Base-by-base conservation (phyloP, 2,113 vertebrate genomes). In the Lepidothrix coronata region DNA sequence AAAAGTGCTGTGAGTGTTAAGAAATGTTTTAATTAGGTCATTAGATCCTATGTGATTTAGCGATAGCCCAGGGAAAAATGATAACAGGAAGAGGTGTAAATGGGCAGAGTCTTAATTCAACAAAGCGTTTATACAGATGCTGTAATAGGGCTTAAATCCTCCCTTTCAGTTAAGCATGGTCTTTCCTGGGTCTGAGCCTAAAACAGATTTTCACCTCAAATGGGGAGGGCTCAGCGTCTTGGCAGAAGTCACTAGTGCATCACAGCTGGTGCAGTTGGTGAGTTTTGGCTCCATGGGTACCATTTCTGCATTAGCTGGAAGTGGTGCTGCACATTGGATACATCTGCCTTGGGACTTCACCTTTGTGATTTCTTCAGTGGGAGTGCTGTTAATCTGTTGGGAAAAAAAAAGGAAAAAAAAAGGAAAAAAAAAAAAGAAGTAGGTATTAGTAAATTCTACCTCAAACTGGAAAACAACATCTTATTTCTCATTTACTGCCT, bases 1-100 rank as follows among this genome's bases (percentile, higher is more conserved):
- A 76, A 57, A 89, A 94, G 75, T 54, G 62, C 79, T 39, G 19
- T 54, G 68, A 86, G 72, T 70, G 24, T 91, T 71, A 67, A 84
- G 88, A 92, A 93, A 55, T 74, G n/a, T 95, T 95, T 88, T 93
- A 93, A 95, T 96, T 94, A 70, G 91, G 83, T 91, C 85, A 91
- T 88, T 96, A 92, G 83, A 88, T 91, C 68, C 68, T 95, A 1
- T 72, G 76, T 94, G 74, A 89, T 89, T 94, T 87, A 74, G 73
- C 72, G 72, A 52, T 90, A 91, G 95, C 85, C 79, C 44, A 71
- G 61, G 55, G 81, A 96, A 51, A 83, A 88, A 66, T 51, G 72
- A 15, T 94, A 86, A 74, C 35, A 71, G 75, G 67, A 88, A 93
- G 86, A 95, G 84, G 41, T 94, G 87, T 87, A 87, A 84, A 87